phyloP scores from a whole-genome alignment of 1,140 invertebrate species.

The Trichonephila clavipes region DNA sequence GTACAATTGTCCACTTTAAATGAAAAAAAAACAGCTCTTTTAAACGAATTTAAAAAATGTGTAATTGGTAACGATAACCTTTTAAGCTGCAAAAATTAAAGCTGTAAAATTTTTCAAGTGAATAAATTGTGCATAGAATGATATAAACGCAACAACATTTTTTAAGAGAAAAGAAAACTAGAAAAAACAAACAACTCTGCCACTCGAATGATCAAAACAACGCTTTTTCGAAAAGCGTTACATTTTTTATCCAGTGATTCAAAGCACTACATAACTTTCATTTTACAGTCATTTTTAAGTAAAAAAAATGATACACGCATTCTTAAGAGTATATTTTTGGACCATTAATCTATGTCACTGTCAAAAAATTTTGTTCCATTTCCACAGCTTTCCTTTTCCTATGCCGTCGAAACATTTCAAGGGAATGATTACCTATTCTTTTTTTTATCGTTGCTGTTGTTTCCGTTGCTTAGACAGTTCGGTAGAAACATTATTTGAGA shows the following conservation, averaged over 20 bases:
- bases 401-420: not conserved
- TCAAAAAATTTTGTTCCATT: conserved; percentile 47
- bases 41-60: too few species aligned
- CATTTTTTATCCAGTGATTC: not conserved
- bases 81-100: too few species aligned
- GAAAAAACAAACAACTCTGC: too few species aligned
- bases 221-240: not conserved
- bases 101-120: too few species aligned
- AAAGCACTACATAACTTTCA: not conserved
- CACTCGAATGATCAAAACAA: not conserved
- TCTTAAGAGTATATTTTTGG: conserved; percentile 5
- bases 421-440: not conserved
- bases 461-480: not conserved
- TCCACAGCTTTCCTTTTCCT: not conserved
- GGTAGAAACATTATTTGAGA: not conserved
- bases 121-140: too few species aligned
- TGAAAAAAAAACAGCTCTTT: too few species aligned
- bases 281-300: conserved; percentile 8
- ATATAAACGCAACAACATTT: too few species aligned
- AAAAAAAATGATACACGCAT: not conserved
- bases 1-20: too few species aligned
- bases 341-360: conserved; percentile 60
- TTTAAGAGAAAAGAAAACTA: too few species aligned
- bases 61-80: too few species aligned
- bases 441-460: not conserved